These are phyloP conservation scores for Heliconius congener DNA, from an alignment of 1,140 invertebrate genomes.

Conservation along the genomic window DNA sequence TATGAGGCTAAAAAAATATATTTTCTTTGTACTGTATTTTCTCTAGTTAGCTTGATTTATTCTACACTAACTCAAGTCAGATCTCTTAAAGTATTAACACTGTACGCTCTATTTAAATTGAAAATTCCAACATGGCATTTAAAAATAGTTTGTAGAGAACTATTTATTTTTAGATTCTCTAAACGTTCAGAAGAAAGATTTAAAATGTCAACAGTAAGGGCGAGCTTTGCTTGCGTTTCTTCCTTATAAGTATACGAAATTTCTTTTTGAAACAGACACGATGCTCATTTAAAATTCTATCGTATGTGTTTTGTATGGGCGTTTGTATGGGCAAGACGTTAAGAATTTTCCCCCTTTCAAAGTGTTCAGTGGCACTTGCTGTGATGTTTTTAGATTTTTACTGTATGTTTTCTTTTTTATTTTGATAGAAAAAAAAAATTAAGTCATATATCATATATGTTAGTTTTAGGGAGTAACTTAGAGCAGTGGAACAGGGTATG, in stretches of 20 bases:
- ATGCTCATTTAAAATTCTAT: constrained; percentile 8
- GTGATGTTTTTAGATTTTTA: not conserved
- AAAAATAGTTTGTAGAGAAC: constrained; percentile 4
- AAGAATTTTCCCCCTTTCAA: not conserved
- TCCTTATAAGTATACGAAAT: not conserved
- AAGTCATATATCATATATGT: no score
- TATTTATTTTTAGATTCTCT: constrained; percentile 9
- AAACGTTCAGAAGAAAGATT: not conserved
- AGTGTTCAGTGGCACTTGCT: not conserved
- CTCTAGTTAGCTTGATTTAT: not conserved
- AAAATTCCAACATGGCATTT: not conserved
- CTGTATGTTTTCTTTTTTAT: not conserved
- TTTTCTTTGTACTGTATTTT: not conserved
- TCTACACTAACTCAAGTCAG: not conserved
- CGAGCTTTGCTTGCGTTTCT: not conserved
- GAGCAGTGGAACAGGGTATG: no score
- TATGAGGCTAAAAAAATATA: no score
- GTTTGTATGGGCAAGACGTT: not conserved
- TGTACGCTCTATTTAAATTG: not conserved
- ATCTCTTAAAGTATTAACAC: not conserved
- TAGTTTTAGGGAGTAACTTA: no score
- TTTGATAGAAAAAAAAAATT: not conserved
- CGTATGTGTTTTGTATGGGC: not conserved
- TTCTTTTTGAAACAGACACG: constrained; percentile 1
- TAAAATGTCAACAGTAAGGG: constrained; percentile 3